Evolutionary conservation across 2,113 vertebrate species (phyloP).

Genomic region (Ibidorhyncha struthersii): DNA sequence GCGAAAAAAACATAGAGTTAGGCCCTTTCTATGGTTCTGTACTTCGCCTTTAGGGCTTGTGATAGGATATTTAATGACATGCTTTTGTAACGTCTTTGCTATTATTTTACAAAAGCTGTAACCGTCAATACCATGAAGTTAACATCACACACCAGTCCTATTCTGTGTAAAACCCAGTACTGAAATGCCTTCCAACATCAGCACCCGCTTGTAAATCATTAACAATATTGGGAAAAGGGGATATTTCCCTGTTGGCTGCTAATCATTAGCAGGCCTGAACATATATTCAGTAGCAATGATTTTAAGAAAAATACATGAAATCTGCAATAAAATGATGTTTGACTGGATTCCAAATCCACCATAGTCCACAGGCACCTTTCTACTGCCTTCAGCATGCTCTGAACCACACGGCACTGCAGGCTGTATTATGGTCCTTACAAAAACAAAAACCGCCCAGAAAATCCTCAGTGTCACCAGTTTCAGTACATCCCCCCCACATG

Average conservation of each 20-base stretch:
- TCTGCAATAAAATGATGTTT: not conserved
- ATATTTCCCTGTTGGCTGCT: not conserved
- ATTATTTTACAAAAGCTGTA: not conserved
- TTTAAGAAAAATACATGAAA: not conserved
- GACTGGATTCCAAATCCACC: not conserved
- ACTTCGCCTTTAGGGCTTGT: not conserved
- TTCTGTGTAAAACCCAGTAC: not conserved
- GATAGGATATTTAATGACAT: not conserved
- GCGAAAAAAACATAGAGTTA: not conserved
- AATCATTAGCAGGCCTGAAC: not conserved
- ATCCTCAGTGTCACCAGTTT: not conserved
- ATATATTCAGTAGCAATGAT: not conserved
- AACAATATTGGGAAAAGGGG: not conserved
- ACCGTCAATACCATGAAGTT: not conserved
- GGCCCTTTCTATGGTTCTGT: not conserved
- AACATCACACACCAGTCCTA: not conserved
- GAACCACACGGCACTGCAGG: accelerated
- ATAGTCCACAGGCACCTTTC: not conserved
- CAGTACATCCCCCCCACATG: accelerated
- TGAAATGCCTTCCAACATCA: not conserved
- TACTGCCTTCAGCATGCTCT: not conserved
- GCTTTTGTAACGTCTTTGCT: not conserved
- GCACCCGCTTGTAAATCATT: not conserved
- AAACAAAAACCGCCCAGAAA: not conserved
- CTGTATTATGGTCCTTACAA: not conserved